Conservation (phyloP, 2,113 vertebrate genomes). For the human (Homo sapiens) region GRCh38 chr22:20787001-20787500, state of each 20-base stretch:
- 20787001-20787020: slow-evolving; percentile 96
- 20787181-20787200: background rate
- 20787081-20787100: background rate
- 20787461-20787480: background rate
- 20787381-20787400: background rate
- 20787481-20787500: background rate
- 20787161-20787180: background rate
- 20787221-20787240: background rate
- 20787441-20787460: background rate
- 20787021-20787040: slow-evolving; percentile 96
- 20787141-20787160: background rate
- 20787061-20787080: slow-evolving; percentile 66
- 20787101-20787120: background rate
- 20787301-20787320: background rate
- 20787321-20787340: background rate
- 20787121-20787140: slow-evolving; percentile 21
- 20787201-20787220: background rate
- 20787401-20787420: background rate
- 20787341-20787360: background rate
- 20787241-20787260: background rate
- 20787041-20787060: slow-evolving; percentile 91
- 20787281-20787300: background rate
- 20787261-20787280: background rate
- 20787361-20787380: background rate
- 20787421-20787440: background rate